Base-by-base conservation (phyloP, 2,888 invertebrate genomes). In the Ommatoiulus sabulosus region DNA sequence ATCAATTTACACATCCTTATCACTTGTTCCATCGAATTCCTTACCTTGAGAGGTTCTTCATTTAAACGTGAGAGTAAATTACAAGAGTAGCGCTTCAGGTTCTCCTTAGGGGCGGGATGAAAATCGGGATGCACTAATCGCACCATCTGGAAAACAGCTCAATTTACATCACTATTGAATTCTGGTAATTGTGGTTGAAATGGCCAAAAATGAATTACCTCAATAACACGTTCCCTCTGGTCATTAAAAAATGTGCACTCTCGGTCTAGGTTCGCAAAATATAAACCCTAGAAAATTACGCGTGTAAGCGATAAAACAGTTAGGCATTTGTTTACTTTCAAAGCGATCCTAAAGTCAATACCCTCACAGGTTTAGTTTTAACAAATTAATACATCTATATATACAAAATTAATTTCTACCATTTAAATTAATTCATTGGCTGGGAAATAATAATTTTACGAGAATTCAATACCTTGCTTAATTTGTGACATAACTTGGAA, bases 221-320 rank as follows among this genome's bases (percentile, higher is more conserved):
- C n/a, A 17, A 89, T 43, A 17, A 89, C 57, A 35, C 52, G 84
- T 48, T 87, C 85, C n/a, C 87, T 20, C 43, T 89, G 89, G 20
- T 89, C 89, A 8, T 85, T 35, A 15, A 52, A n/a, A 20, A 87
- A 89, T 17, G 80, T 84, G 63, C 89, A 89, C 46, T 88, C 84
- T 7, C 35, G 46, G 52, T 87, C 84, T 17, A 89, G 7, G 17
- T 89, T 88, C 0, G n/a, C 24, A 20, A 89, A 24, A 44, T 89
- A 44, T 43, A 89, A 63, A 35, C 87, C 87, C 89, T 89, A 20
- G 46, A 17, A 88, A 85, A 63, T 24, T 12, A 84, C 15, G 5
- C 8, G n/a, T 24, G 20, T 15, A 88, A 44, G n/a, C 7, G 43
- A n/a, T 35, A 44, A 44, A 85, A 43, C 52, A 35, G 35, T 35